Base-by-base conservation (phyloP, 2,797 vertebrate genomes). In the Gobionotothen gibberifrons region DNA sequence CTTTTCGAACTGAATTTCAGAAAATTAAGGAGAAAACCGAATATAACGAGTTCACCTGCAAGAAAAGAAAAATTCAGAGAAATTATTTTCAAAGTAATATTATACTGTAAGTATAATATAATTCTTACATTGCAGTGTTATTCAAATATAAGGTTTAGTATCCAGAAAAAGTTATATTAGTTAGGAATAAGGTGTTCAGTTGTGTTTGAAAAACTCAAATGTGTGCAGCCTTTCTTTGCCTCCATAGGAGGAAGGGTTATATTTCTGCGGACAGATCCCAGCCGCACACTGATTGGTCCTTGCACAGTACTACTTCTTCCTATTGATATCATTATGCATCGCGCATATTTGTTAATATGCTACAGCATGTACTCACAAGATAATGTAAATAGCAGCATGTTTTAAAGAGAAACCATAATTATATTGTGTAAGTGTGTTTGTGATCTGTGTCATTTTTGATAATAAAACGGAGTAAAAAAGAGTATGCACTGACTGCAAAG, bases 371-470 rank as follows among this genome's bases (percentile, higher is more conserved):
- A 90, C 42, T 91, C 92, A 93, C 91, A 93, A 91, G 67, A 89
- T 67, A 78, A 89, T 94, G 95, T 96, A 96, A 93, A 96, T 92
- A 97, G 94, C 83, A 90, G 97, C 97, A 98, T 97, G 97, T 94
- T 93, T 90, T 88, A 78, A 95, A 90, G 89, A 90, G 87, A 89
- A 91, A 90, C 65, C 74, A 89, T 90, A 82, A 90, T 83, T 92
- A 90, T 91, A 93, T 92, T 92, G 92, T 95, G 92, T 93, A 91
- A 81, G 89, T 94, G 91, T 90, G 90, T 93, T 91, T 94, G 92
- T 94, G 93, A 93, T 93, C 89, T 90, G 90, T 93, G 89, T 93
- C 89, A 80, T 90, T 94, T 92, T 95, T 94, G 85, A 95, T 95
- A 95, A 96, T 95, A 94, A 95, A 95, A 92, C 48, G 57, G 84